Conservation (phyloP, 2,888 invertebrate species). For the Xanthia icteritia region DNA sequence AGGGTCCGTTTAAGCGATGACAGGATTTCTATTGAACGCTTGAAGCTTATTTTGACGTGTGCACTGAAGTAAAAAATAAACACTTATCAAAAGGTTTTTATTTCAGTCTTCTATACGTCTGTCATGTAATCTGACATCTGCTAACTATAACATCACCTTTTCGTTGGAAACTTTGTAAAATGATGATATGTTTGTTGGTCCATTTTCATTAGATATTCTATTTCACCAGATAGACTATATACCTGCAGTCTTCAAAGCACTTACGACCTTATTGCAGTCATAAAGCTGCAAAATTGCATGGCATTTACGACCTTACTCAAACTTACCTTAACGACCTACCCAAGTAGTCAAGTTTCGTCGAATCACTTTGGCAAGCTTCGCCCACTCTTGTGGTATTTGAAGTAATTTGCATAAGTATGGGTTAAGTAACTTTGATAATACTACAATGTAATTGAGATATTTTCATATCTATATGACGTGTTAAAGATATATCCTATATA, state of each 20-base stretch:
- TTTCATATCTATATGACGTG: conserved; percentile 26
- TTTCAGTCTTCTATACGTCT: not conserved
- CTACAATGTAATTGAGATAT: conserved; percentile 44
- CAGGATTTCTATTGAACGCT: not conserved
- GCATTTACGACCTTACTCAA: conserved; percentile 1
- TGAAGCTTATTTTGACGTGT: conserved; percentile 31
- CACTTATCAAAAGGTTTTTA: not conserved
- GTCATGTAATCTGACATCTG: not conserved
- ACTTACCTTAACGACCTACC: not conserved
- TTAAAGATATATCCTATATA: not conserved
- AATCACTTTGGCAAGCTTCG: conserved; percentile 37
- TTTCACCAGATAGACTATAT: not conserved
- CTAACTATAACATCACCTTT: not conserved
- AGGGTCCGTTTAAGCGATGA: not conserved
- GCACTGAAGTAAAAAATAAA: not conserved
- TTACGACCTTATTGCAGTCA: not conserved
- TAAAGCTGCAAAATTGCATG: not conserved
- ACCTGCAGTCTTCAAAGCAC: not conserved
- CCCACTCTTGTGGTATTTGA: conserved; percentile 45
- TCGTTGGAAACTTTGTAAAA: not conserved
- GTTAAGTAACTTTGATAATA: conserved; percentile 34
- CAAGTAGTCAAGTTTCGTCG: conserved; percentile 31
- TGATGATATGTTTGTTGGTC: not conserved
- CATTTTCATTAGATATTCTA: not conserved
- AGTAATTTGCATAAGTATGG: conserved; percentile 44